Evolutionary conservation across 2,888 invertebrate species (phyloP), one percentile per base, ranked within the genome.

Genomic region (Chalcosyrphus nemorum): DNA sequence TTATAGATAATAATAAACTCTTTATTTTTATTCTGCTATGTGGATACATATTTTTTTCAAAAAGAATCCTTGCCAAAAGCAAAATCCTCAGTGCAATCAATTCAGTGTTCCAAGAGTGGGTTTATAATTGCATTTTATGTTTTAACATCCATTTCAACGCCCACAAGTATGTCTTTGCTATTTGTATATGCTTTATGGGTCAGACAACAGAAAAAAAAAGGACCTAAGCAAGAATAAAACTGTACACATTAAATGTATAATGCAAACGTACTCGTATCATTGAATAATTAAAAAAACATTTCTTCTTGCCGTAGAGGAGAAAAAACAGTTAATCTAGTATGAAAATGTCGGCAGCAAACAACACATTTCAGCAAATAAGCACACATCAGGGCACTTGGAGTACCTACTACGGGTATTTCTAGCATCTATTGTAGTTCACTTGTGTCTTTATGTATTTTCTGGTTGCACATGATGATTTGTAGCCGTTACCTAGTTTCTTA

Each of bases 41-140:
- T 19, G 19, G 19, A 5, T 43, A 43, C 9, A 19, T 19, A 4
- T 45, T 15, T 15, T 13, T n/a, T 1, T 59, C 43, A 54, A 32
- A n/a, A 24, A 5, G 27, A 13, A 17, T 71, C 13, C 71, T 59
- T 72, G 76, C 59, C 76, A 76, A 66, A 76, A 76, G 27, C 11
- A 65, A 65, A 56, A 50, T 27, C 57, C 9, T 7, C 59, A 45
- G 19, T 45, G 71, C 65, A 59, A 81, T 81, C 71, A 76, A 81
- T 81, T 76, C 45, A 54, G 54, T 72, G 13, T 54, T 29, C 3
- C 32, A 61, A 65, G 77, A 72, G 81, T 82, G 81, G 81, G 81
- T 35, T 61, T 24, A 61, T 82, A 66, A 77, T 82, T 82, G 61
- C 71, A 72, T 82, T 72, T 54, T 43, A 61, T 75, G 17, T 50